Base-by-base conservation (phyloP, 2,888 invertebrate genomes). In the Ypsolopha sequella region DNA sequence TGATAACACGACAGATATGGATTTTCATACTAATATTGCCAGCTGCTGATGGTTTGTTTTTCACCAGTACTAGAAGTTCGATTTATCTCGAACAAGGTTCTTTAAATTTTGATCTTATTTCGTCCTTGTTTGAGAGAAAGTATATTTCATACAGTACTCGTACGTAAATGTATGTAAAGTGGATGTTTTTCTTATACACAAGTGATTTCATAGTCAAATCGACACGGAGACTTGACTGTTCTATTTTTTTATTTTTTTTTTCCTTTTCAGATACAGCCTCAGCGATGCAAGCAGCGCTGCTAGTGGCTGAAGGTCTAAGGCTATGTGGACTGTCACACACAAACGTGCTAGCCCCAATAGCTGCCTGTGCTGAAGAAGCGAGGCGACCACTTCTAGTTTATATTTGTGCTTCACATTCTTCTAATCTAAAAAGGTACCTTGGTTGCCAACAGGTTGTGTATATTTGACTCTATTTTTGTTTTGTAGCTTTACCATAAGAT, bases 261-360 rank as follows among this genome's bases (percentile, higher is more conserved):
- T 44, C 33, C 50, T 7, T 73, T 73, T 11, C 78, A 92, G 92
- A 92, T 65, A 90, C 89, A 51, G 92, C 91, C 55, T 92, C 92
- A 61, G 91, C 89, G 58, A 89, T 90, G 78, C 91, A 94, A 74
- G 90, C 92, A 2, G 90, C 92, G 2, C 74, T 92, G 53, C 84
- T 94, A 50, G 88, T 94, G 46, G 89, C 91, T 0, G 94, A 94
- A 75, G 93, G 93, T 13, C 88, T 92, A n/a, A 89, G 93, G 74
- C 81, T 94, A 59, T 91, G 90, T 57, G 91, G 92, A 6, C 74
- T 93, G 58, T 88, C 88, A 13, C 93, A 94, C 65, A 89, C 90
- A 44, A 93, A 93, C 72, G 89, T 94, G 13, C 86, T 93, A 49
- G 86, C 92, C 4, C 89, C 94, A 6, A 87, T 93, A 60, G 93